Conservation (phyloP, 2,797 vertebrate genomes). For the Ceyx erithaca region DNA sequence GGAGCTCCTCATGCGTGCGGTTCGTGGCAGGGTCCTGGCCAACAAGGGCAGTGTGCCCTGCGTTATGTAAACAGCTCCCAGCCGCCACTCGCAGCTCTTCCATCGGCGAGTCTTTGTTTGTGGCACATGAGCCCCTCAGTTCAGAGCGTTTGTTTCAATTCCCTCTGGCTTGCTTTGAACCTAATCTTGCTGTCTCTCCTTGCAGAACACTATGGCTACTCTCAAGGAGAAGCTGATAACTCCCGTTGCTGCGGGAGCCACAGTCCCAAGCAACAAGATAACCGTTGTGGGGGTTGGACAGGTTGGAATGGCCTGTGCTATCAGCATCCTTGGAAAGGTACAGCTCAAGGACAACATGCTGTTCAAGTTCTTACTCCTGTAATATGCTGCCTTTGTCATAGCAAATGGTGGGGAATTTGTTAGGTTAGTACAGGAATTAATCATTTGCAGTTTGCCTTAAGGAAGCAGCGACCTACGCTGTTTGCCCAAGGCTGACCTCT, state of each 20-base stretch:
- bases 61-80: fast-evolving
- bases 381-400: background rate
- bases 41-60: background rate
- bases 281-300: constrained; percentile 93
- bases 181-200: fast-evolving
- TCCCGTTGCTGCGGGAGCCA: constrained; percentile 56
- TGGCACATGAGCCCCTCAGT: background rate
- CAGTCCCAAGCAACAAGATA: constrained; percentile 89
- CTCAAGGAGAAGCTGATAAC: constrained; percentile 90
- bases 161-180: background rate
- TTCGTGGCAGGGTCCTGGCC: background rate
- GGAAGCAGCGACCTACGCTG: background rate
- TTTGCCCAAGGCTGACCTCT: background rate
- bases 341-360: background rate
- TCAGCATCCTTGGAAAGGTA: constrained; percentile 93
- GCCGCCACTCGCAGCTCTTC: background rate
- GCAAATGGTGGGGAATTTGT: background rate
- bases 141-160: fast-evolving
- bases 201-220: constrained; percentile 85
- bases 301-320: constrained; percentile 94
- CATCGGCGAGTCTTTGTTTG: background rate
- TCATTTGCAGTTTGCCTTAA: background rate
- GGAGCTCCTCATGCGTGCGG: background rate
- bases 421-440: background rate
- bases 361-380: fast-evolving